These are phyloP conservation scores for Forbesichthys agassizii DNA, from an alignment of 2,113 vertebrate species.

Conservation along the genomic window DNA sequence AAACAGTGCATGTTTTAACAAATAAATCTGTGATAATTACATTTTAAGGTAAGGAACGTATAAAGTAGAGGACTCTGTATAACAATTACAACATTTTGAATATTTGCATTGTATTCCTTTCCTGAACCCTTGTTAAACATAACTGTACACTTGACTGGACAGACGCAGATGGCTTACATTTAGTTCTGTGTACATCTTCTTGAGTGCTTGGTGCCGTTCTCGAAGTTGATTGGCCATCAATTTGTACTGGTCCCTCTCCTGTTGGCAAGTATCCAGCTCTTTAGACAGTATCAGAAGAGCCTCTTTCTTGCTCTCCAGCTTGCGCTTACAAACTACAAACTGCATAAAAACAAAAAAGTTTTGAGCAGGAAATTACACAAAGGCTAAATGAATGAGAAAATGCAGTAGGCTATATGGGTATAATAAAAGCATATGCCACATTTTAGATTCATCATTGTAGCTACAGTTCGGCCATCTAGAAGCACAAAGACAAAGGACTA, in stretches of 20 bases:
- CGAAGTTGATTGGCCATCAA: constrained; percentile 97
- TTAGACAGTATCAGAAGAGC: constrained; percentile 95
- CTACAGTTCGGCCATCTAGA: too few species aligned
- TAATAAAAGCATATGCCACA: not conserved
- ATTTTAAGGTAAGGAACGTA: too few species aligned
- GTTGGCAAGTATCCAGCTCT: constrained; percentile 94
- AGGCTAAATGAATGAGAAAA: too few species aligned
- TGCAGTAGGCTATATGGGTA: not conserved
- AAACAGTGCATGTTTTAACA: too few species aligned
- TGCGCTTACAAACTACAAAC: constrained; percentile 93
- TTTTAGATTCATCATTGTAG: too few species aligned
- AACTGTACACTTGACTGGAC: not conserved
- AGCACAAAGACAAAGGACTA: too few species aligned
- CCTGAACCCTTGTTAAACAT: too few species aligned
- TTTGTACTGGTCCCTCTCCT: constrained; percentile 95
- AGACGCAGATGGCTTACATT: constrained; percentile 77
- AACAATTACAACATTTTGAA: too few species aligned
- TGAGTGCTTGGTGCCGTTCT: constrained; percentile 91
- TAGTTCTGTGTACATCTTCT: constrained; percentile 94
- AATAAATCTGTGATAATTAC: too few species aligned
- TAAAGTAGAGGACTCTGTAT: too few species aligned
- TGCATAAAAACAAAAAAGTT: constrained; percentile 42
- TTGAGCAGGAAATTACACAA: not conserved
- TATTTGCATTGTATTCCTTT: too few species aligned
- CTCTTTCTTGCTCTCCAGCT: constrained; percentile 96